Percentiles rank a stretch among this genome's conserved stretches.
Evolutionary conservation across 1,140 invertebrate genomes (phyloP).

Genomic region (Batillaria attramentaria): DNA sequence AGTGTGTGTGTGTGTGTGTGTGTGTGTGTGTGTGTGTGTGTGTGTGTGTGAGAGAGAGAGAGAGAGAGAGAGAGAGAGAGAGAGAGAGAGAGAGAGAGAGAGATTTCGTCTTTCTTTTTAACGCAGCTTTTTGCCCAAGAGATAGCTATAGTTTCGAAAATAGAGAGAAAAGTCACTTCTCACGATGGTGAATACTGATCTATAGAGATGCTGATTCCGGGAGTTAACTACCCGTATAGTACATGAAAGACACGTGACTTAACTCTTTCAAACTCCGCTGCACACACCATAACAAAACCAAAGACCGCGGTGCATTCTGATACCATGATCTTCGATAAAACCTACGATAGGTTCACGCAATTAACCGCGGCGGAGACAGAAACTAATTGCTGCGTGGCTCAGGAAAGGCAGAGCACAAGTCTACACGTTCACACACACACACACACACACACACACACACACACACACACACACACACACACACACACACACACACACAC

Average conservation of each 20-base stretch:
- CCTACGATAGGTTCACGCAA: neutral
- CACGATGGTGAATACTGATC: neutral
- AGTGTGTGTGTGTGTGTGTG: constrained; percentile 15
- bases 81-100: constrained; percentile 5
- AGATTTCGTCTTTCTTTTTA: neutral
- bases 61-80: constrained; percentile 13
- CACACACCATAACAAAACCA: neutral
- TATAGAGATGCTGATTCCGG: neutral
- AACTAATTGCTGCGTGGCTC: neutral
- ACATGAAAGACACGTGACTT: neutral
- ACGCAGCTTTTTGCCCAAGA: neutral
- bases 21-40: constrained; percentile 13
- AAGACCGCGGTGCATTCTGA: neutral
- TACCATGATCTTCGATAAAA: neutral
- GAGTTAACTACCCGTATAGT: neutral
- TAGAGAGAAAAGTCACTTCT: neutral
- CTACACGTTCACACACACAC: neutral
- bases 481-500: neutral
- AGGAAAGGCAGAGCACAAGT: neutral
- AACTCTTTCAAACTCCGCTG: neutral
- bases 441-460: constrained; percentile 14
- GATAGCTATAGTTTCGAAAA: neutral
- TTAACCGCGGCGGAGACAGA: neutral
- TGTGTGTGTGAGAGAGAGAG: neutral
- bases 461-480: constrained; percentile 1